Percentiles rank a stretch among this genome's conserved stretches.
Conservation (phyloP, 2,113 vertebrate genomes). For the Calcarius ornatus region DNA sequence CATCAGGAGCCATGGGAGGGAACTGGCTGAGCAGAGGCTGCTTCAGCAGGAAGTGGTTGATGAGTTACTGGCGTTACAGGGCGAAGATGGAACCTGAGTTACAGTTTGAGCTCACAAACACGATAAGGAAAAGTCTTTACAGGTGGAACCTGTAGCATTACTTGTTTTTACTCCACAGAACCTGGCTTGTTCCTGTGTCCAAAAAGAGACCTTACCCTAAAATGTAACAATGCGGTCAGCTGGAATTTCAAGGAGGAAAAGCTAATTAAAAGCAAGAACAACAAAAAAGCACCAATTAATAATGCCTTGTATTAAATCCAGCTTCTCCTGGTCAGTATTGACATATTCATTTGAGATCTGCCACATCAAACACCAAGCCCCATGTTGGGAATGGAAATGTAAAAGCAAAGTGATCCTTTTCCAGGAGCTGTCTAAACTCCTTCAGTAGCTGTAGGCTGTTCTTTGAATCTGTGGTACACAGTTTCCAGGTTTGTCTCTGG, state of each 20-base stretch:
- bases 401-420: neutral
- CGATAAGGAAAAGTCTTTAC: neutral
- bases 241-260: neutral
- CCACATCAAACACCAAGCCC: neutral
- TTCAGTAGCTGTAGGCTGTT: neutral
- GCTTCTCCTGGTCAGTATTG: neutral
- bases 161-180: neutral
- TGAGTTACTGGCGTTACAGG: neutral
- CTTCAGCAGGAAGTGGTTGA: slow-evolving; percentile 49
- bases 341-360: neutral
- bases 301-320: neutral
- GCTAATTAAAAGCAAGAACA: neutral
- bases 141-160: neutral
- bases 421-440: neutral
- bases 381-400: neutral
- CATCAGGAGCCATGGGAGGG: neutral
- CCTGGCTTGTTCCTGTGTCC: neutral
- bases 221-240: neutral
- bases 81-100: neutral
- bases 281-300: neutral
- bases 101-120: neutral
- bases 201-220: neutral
- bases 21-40: neutral
- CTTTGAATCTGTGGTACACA: neutral
- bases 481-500: neutral